Conservation (phyloP, 2,113 vertebrate species). For the Ploceus nigricollis region DNA sequence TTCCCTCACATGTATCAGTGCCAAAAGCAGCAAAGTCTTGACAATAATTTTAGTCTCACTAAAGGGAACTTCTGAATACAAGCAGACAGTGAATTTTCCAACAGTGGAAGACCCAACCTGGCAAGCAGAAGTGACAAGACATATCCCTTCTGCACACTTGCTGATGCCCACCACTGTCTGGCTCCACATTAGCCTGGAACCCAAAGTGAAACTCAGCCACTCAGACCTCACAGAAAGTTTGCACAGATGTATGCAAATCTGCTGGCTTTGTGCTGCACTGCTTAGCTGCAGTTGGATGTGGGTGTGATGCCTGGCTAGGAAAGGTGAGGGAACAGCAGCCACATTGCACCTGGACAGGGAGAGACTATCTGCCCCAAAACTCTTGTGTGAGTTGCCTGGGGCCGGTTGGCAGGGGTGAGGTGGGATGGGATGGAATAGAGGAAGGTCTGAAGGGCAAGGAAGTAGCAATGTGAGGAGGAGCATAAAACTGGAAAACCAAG, state of each 20-base stretch:
- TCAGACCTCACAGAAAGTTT: not conserved
- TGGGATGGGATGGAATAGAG: not conserved
- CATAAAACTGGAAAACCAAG: not conserved
- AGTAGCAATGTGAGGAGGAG: not conserved
- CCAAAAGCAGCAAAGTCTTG: conserved; percentile 16
- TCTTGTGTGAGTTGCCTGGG: not conserved
- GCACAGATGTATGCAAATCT: conserved; percentile 16
- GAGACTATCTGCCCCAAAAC: fast-evolving
- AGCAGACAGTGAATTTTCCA: not conserved
- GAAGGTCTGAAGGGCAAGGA: not conserved
- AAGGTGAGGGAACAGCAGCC: not conserved
- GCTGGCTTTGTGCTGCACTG: not conserved
- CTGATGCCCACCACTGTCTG: not conserved
- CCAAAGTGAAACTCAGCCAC: not conserved
- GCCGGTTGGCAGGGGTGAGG: not conserved
- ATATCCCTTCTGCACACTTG: not conserved
- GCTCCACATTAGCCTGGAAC: not conserved
- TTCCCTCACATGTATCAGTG: not conserved
- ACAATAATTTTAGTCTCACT: not conserved
- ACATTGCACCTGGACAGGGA: not conserved
- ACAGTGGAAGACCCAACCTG: not conserved
- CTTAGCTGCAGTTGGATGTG: not conserved
- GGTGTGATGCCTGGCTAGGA: not conserved
- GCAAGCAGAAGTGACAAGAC: not conserved
- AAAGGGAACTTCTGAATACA: not conserved